Evolutionary conservation across 2,888 invertebrate species (phyloP).

Genomic region (Copidosoma aretas): DNA sequence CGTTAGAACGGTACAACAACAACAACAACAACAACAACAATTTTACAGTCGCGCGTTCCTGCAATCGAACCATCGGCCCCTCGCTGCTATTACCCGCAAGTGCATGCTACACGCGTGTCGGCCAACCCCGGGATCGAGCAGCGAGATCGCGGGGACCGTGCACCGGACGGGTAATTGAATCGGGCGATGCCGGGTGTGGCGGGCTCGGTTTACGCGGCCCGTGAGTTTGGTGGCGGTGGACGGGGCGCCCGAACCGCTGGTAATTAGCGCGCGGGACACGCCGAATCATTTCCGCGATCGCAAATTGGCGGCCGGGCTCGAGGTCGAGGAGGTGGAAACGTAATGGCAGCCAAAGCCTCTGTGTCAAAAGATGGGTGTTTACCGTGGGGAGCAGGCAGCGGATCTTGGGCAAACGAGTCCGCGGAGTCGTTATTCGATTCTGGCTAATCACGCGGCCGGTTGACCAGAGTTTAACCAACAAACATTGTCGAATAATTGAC

Average conservation of each 20-base stretch:
- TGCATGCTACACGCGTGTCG: too few species aligned
- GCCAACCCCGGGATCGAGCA: background rate
- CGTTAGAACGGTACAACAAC: background rate
- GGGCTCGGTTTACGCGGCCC: background rate
- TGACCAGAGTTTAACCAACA: too few species aligned
- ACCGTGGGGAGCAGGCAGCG: too few species aligned
- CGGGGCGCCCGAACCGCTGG: background rate
- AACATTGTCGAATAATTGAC: too few species aligned
- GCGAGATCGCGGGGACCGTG: background rate
- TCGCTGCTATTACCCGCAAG: too few species aligned
- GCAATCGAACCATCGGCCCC: too few species aligned
- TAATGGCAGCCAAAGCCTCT: too few species aligned
- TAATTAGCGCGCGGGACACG: constrained; percentile 34
- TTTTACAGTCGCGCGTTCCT: too few species aligned
- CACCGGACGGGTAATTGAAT: constrained; percentile 25
- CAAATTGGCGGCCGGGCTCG: constrained; percentile 13
- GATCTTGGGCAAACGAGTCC: too few species aligned
- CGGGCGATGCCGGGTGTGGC: constrained; percentile 6
- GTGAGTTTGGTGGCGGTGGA: background rate
- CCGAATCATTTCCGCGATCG: constrained; percentile 35
- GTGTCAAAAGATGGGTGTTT: too few species aligned
- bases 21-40: background rate
- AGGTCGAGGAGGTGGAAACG: background rate
- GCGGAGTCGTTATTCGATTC: too few species aligned
- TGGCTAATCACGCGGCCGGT: too few species aligned